Evolutionary conservation across 2,113 vertebrate genomes (phyloP).

Genomic region (Myodes glareolus): DNA sequence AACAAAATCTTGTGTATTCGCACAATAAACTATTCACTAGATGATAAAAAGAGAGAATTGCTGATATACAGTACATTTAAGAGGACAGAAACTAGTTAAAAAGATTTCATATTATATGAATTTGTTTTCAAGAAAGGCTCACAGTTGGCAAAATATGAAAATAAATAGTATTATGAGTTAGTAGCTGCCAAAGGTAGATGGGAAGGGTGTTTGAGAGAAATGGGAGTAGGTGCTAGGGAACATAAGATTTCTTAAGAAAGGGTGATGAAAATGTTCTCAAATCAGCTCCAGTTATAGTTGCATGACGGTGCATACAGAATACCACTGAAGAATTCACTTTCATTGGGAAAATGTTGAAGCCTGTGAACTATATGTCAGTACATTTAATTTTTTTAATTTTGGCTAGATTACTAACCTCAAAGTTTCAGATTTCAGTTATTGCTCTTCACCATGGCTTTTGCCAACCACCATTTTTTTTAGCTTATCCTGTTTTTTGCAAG

Average conservation of each 20-base stretch:
- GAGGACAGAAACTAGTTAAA: not conserved
- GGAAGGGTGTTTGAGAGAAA: not conserved
- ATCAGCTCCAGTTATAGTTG: not conserved
- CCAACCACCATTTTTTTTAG: not conserved
- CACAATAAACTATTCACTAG: not conserved
- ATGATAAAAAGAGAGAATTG: not conserved
- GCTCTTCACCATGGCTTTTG: not conserved
- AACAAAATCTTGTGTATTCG: not conserved
- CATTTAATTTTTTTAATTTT: not conserved
- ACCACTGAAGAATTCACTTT: not conserved
- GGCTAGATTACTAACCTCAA: not conserved
- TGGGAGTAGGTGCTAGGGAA: not conserved
- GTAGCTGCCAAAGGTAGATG: not conserved
- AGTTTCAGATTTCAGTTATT: not conserved
- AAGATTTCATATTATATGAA: not conserved
- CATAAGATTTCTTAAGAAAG: not conserved
- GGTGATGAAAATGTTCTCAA: not conserved
- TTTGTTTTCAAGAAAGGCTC: not conserved
- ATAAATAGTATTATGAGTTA: not conserved
- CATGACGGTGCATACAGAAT: not conserved
- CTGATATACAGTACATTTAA: not conserved
- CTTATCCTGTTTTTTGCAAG: not conserved
- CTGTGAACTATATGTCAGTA: not conserved
- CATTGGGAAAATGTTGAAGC: not conserved
- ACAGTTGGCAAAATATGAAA: not conserved